Percentiles rank a stretch among this genome's conserved stretches.
Evolutionary conservation across 2,888 invertebrate genomes (phyloP).

Genomic region (Abrostola triplasia): DNA sequence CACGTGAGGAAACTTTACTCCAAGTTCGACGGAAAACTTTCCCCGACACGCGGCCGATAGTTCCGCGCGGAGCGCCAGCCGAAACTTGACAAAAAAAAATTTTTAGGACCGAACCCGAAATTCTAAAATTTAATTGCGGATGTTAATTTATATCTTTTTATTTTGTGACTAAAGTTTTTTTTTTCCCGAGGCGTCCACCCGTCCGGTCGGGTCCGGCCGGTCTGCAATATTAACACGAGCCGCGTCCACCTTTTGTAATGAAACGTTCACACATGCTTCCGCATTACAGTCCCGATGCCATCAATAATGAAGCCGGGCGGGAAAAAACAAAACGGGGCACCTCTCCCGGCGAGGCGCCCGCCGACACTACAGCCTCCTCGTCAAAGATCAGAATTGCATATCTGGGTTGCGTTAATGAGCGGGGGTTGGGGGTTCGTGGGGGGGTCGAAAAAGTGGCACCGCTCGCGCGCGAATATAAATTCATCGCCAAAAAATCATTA

Average conservation of each 20-base stretch:
- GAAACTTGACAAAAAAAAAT: constrained; percentile 56
- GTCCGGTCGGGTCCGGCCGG: constrained; percentile 86
- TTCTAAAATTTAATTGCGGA: constrained; percentile 66
- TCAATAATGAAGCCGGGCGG: constrained; percentile 89
- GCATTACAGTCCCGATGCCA: constrained; percentile 88
- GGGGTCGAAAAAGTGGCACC: constrained; percentile 89
- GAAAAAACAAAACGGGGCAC: constrained; percentile 88
- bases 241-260: constrained; percentile 88
- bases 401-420: constrained; percentile 90
- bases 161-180: constrained; percentile 72
- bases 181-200: constrained; percentile 83
- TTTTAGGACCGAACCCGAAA: constrained; percentile 58
- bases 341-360: constrained; percentile 87
- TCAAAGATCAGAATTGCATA: constrained; percentile 91
- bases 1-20: constrained; percentile 79
- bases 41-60: constrained; percentile 73
- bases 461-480: constrained; percentile 92
- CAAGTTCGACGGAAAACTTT: constrained; percentile 77
- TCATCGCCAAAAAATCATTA: constrained; percentile 96
- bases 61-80: constrained; percentile 65
- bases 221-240: constrained; percentile 88
- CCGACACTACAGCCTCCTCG: constrained; percentile 89
- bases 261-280: constrained; percentile 89
- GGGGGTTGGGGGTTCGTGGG: constrained; percentile 80
- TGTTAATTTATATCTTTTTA: constrained; percentile 65